Conservation (phyloP, 2,797 vertebrate genomes). For the Threskiornis aethiopicus region DNA sequence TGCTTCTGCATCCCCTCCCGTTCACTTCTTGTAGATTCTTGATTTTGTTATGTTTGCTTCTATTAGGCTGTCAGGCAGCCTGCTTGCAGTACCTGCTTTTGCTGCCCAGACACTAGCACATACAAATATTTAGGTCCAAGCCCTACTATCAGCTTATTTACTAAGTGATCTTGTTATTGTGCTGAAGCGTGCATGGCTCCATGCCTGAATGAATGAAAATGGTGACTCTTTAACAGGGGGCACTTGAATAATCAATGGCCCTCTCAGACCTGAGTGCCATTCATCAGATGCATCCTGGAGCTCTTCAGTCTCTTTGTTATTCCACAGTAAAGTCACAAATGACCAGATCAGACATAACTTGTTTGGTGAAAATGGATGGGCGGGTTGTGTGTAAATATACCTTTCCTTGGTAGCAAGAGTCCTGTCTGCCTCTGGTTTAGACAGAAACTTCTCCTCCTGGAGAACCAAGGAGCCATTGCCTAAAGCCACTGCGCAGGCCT, state of each 20-base stretch:
- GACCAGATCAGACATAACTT: background rate
- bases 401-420: background rate
- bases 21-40: background rate
- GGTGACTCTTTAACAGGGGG: background rate
- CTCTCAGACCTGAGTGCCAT: background rate
- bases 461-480: background rate
- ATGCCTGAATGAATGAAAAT: background rate
- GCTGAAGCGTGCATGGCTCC: background rate
- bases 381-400: background rate
- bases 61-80: background rate
- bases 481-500: background rate
- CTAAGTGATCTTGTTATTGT: background rate
- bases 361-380: background rate
- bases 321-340: background rate
- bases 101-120: background rate
- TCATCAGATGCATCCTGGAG: background rate
- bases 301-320: background rate
- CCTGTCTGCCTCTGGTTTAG: background rate
- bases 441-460: background rate
- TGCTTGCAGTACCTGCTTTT: background rate
- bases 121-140: background rate
- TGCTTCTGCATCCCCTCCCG: background rate
- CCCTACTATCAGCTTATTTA: background rate
- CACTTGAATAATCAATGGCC: background rate
- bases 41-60: background rate